Evolutionary conservation across 2,888 invertebrate genomes (phyloP), one percentile per base, ranked within the genome.

Genomic region (Dicycla oo): DNA sequence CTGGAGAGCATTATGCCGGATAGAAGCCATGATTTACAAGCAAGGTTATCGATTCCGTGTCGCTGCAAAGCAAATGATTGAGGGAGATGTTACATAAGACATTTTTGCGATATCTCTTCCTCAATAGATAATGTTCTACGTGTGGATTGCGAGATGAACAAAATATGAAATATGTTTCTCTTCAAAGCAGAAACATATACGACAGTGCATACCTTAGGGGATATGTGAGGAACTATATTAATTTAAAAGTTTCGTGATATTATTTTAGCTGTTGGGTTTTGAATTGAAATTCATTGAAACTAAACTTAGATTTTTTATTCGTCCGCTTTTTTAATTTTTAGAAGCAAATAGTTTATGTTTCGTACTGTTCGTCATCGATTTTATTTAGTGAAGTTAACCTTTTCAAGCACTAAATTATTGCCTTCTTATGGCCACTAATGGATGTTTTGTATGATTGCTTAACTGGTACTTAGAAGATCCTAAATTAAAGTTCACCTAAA

Each of bases 61-160:
- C 72, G 65, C 51, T 57, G 57, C 69, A 75, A 73, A 75, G 79
- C 70, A 73, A 71, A 74, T 84, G 74, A 83, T 82, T 70, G 80
- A 85, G 79, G 51, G 68, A 67, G 51, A 75, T 57, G 58, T 68
- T 79, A 69, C 60, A 67, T 73, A 69, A 75, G 69, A 69, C 62
- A 70, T 54, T 75, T 75, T 69, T 58, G 61, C 43, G 66, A 79
- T 71, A 67, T 69, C 57, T 68, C 69, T 49, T 26, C 66, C 66
- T 65, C 73, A 72, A 84, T 67, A 66, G 64, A 82, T 82, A 69
- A 78, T 72, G 69, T 80, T 75, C 57, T 75, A 70, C 66, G 76
- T 83, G 76, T 73, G 79, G 64, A 69, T 69, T 64, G 62, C 30
- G 61, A 58, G 34, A 63, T 67, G 69, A 66, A 78, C 64, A 69